Base-by-base conservation (phyloP, 92 coral and sea anemone species). In the Actinostola sp. region DNA sequence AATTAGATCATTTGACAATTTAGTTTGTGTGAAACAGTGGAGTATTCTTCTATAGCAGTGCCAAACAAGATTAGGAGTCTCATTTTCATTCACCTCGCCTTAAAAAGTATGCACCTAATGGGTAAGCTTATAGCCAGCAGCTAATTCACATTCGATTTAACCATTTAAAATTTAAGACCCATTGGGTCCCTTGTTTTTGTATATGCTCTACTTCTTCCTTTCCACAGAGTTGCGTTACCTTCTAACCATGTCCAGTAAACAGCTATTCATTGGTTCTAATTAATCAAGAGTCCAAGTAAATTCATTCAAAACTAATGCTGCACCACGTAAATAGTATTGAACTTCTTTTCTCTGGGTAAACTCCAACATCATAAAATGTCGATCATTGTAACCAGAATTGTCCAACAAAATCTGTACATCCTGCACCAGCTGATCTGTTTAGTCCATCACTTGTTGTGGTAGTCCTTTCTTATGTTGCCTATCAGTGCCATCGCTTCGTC, bases 221-320 rank as follows among this genome's bases (percentile, higher is more conserved):
- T 53, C 60, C 31, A 53, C 60, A 53, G 60, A 53, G 20, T 6
- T n/a, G n/a, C n/a, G n/a, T n/a, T n/a, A n/a, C n/a, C n/a, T n/a
- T n/a, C n/a, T n/a, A n/a, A n/a, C n/a, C n/a, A n/a, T n/a, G 20
- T 21, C 28, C 5, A 28, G 1, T 9, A 9, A 48, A 48, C 19
- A 23, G 54, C 3, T 4, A 13, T 48, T 14, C 54, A 9, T 13
- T 13, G 54, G 13, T 4, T 48, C 54, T 23, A 4, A 48, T 48
- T 17, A 23, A n/a, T 2, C 19, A 14, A 13, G 5, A 13, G 54
- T 48, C 4, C 54, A 13, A 3, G 19, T 8, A 13, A 3, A 13
- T 48, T 8, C 16, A 48, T 48, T 14, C 16, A 48, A 23, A n/a
- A n/a, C n/a, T n/a, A n/a, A n/a, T n/a, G n/a, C n/a, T n/a, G n/a